These are phyloP conservation scores for Synanthedon formicaeformis DNA, from an alignment of 2,888 invertebrate genomes.

Conservation along the genomic window DNA sequence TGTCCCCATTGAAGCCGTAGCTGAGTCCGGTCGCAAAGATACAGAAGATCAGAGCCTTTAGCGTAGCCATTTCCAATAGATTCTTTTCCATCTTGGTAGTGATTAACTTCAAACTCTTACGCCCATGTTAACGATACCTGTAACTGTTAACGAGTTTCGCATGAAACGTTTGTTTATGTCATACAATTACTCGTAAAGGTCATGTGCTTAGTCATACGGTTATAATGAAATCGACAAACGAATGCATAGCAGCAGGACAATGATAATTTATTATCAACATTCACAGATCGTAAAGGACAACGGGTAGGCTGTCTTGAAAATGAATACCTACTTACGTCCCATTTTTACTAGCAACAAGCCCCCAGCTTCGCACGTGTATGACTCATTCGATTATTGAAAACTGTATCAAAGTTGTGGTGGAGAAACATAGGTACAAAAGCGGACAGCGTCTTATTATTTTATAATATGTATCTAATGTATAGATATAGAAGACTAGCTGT, in stretches of 20 bases:
- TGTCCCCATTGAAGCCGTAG: conserved; percentile 70
- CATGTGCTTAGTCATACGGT: background rate
- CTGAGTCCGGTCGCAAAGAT: conserved; percentile 30
- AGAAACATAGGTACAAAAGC: too few species aligned
- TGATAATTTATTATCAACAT: too few species aligned
- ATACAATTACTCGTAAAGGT: background rate
- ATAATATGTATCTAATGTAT: too few species aligned
- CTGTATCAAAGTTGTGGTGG: too few species aligned
- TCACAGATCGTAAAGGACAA: too few species aligned
- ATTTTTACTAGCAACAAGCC: too few species aligned
- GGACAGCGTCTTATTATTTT: too few species aligned
- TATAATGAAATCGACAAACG: background rate
- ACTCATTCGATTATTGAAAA: too few species aligned
- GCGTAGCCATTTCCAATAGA: conserved; percentile 25
- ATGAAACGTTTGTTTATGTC: background rate
- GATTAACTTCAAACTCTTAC: conserved; percentile 12
- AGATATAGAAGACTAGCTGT: too few species aligned
- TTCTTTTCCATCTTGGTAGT: background rate
- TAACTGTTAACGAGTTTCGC: conserved; percentile 4
- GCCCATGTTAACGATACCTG: conserved; percentile 19
- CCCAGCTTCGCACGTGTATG: too few species aligned
- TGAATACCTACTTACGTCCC: too few species aligned
- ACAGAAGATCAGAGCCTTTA: conserved; percentile 29
- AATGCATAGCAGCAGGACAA: background rate
- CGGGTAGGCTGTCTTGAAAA: too few species aligned